Evolutionary conservation across 2,797 vertebrate genomes (phyloP).

Genomic region (Chaunax sp.): DNA sequence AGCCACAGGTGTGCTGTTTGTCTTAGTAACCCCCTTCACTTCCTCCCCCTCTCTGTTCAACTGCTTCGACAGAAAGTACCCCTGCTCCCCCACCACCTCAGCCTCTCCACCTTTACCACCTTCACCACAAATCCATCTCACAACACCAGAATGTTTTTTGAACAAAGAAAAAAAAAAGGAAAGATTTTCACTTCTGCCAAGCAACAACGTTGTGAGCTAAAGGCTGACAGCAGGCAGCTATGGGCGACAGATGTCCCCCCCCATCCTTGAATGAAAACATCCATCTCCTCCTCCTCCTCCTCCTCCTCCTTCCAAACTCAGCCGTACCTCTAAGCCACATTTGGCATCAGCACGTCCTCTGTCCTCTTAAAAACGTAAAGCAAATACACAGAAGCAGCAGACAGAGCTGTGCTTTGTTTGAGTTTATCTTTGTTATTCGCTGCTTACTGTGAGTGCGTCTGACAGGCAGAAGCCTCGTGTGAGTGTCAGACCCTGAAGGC

Average conservation of each 20-base stretch:
- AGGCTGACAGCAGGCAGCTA: slow-evolving; percentile 53
- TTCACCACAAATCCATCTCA: no score
- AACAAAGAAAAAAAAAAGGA: background rate
- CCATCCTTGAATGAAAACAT: slow-evolving; percentile 12
- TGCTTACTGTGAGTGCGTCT: slow-evolving; percentile 24
- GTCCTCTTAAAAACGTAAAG: slow-evolving; percentile 57
- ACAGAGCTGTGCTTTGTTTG: slow-evolving; percentile 49
- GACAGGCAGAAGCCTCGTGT: slow-evolving; percentile 29
- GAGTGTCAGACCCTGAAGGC: slow-evolving; percentile 8
- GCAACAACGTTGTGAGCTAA: slow-evolving; percentile 32
- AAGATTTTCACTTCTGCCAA: slow-evolving; percentile 23
- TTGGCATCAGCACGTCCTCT: slow-evolving; percentile 59
- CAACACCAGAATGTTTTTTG: slow-evolving; percentile 22
- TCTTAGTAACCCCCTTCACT: slow-evolving; percentile 11
- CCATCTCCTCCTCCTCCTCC: slow-evolving; percentile 5
- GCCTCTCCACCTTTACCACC: slow-evolving; percentile 7
- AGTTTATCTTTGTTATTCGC: slow-evolving; percentile 60
- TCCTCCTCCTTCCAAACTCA: slow-evolving; percentile 15
- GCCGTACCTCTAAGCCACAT: slow-evolving; percentile 59
- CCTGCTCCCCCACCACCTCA: slow-evolving; percentile 16
- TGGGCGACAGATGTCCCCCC: slow-evolving; percentile 42
- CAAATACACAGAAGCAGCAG: slow-evolving; percentile 50
- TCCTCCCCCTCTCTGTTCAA: slow-evolving; percentile 20
- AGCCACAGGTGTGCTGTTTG: slow-evolving; percentile 58
- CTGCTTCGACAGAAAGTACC: slow-evolving; percentile 68